These are phyloP conservation scores for Nothura maculosa DNA, from an alignment of 2,797 vertebrate species.

Conservation along the genomic window DNA sequence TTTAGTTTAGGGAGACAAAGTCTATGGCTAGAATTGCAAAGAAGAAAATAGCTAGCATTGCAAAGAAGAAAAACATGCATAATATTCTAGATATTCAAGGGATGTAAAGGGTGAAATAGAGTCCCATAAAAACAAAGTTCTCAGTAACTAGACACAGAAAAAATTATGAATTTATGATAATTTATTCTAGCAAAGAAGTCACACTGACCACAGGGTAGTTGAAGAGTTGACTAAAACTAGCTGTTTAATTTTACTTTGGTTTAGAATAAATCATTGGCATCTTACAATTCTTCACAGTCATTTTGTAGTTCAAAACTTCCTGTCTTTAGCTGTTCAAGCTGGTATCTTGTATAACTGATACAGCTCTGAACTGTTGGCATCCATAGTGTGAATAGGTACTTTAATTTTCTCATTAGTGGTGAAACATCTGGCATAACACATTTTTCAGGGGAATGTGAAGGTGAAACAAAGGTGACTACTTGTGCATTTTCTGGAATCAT, in stretches of 20 bases:
- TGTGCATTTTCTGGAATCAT: conserved; percentile 12
- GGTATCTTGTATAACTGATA: neutral
- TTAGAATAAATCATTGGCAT: neutral
- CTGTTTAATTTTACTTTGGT: neutral
- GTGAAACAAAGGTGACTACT: neutral
- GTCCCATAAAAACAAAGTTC: neutral
- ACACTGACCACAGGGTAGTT: neutral
- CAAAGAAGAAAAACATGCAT: neutral
- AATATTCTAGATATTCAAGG: neutral
- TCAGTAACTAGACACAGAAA: neutral
- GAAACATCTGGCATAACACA: conserved; percentile 11
- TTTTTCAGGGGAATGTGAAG: neutral
- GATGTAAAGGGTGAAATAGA: neutral
- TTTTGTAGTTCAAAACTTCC: neutral
- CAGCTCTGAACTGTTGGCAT: neutral
- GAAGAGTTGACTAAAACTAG: neutral
- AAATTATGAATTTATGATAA: neutral
- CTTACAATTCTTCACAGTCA: neutral
- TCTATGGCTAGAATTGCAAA: neutral
- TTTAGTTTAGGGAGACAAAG: neutral
- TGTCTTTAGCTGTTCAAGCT: neutral
- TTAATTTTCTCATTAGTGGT: conserved; percentile 27
- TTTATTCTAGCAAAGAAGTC: neutral
- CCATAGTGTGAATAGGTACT: neutral
- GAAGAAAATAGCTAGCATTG: neutral